These are phyloP conservation scores for Megatriorchis doriae DNA, from an alignment of 2,113 vertebrate genomes.

Conservation along the genomic window DNA sequence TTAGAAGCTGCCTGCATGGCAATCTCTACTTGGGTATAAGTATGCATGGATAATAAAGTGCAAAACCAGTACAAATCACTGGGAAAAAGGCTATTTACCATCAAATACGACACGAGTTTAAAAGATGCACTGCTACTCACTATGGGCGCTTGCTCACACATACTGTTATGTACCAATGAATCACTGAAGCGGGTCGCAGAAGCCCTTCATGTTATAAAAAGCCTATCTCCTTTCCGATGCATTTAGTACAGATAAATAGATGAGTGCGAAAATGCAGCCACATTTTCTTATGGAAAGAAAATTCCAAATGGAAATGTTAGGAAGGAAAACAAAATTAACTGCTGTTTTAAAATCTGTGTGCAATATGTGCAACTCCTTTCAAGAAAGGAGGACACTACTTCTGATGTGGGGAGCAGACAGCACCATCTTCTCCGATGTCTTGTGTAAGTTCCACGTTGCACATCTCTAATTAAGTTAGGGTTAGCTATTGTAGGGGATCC, in stretches of 20 bases:
- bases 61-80: not conserved
- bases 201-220: not conserved
- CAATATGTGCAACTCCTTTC: not conserved
- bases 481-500: not conserved
- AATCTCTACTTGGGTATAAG: not conserved
- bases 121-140: not conserved
- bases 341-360: not conserved
- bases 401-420: not conserved
- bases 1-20: not conserved
- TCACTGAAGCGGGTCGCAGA: not conserved
- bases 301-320: not conserved
- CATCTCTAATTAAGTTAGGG: not conserved
- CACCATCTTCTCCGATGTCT: not conserved
- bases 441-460: not conserved
- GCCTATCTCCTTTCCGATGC: not conserved
- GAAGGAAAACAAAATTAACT: not conserved
- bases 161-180: not conserved
- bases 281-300: not conserved
- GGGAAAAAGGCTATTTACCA: not conserved
- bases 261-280: not conserved
- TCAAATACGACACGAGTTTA: not conserved
- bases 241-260: not conserved
- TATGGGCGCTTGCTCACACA: not conserved
- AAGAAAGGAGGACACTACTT: not conserved
- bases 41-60: not conserved